phyloP scores from a whole-genome alignment of 2,113 vertebrate genomes.

The Toxotes jaculatrix region DNA sequence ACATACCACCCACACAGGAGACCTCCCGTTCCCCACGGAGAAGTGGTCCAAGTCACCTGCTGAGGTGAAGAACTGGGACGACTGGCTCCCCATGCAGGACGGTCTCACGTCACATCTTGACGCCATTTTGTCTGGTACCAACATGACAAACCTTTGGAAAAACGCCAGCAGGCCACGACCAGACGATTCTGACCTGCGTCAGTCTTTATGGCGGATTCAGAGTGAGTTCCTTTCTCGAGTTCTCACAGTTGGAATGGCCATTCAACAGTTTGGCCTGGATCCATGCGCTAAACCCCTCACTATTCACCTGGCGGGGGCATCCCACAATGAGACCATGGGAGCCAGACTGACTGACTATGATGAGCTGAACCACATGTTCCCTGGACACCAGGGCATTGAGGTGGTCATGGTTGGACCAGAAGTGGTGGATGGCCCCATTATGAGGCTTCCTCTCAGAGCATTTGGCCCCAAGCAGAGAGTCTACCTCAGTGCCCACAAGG shows the following conservation, averaged over 20 bases:
- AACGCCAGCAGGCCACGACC: slow-evolving; percentile 86
- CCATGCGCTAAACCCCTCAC: slow-evolving; percentile 85
- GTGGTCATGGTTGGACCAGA: slow-evolving; percentile 95
- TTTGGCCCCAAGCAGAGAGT: slow-evolving; percentile 83
- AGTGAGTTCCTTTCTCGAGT: slow-evolving; percentile 92
- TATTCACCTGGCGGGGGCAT: slow-evolving; percentile 91
- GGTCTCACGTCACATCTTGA: slow-evolving; percentile 83
- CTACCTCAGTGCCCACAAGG: slow-evolving; percentile 91
- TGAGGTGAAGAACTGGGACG: slow-evolving; percentile 86
- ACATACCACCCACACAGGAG: slow-evolving; percentile 63
- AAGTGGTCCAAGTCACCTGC: slow-evolving; percentile 81
- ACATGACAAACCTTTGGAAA: slow-evolving; percentile 91
- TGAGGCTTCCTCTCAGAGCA: slow-evolving; percentile 84
- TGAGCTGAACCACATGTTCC: slow-evolving; percentile 91
- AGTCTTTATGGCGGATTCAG: slow-evolving; percentile 89
- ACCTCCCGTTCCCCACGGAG: slow-evolving; percentile 80
- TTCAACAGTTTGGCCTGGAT: slow-evolving; percentile 83
- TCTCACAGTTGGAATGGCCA: slow-evolving; percentile 87
- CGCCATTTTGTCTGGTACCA: slow-evolving; percentile 79
- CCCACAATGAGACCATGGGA: slow-evolving; percentile 92
- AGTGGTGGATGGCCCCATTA: slow-evolving; percentile 85
- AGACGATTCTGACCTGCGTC: slow-evolving; percentile 83
- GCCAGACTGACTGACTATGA: slow-evolving; percentile 88
- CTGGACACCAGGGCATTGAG: slow-evolving; percentile 88
- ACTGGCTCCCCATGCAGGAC: slow-evolving; percentile 91